Evolutionary conservation across 2,888 invertebrate genomes (phyloP), one percentile per base, ranked within the genome.

Genomic region (Eumacrocentrus americanus): DNA sequence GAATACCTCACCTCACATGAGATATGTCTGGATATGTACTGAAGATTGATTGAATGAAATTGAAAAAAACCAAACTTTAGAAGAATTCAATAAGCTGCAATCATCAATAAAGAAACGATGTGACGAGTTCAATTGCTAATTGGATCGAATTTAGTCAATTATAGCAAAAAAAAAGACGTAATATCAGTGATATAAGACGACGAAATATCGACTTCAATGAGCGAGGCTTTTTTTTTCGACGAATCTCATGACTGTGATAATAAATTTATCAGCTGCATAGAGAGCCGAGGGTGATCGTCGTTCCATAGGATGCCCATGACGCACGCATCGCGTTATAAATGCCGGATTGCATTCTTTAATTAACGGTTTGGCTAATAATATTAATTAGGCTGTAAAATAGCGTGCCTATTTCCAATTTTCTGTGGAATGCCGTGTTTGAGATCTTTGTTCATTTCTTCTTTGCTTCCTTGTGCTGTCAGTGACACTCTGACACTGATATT

Each of bases 311-410:
- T 72, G 69, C 67, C 58, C 55, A 54, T 34, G 70, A 64, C 66
- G 61, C 60, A 63, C 57, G 68, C 68, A 69, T 75, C 72, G 29
- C 9, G 68, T 75, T 75, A 73, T 72, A 74, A 74, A 72, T 68
- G 69, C 67, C 66, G 74, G 74, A 78, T 76, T 76, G 73, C 73
- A 75, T 74, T 72, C 72, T 66, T 70, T 78, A 80, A 79, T 79
- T 79, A 77, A 75, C 73, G 72, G 73, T 72, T 73, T 72, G 58
- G 70, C 67, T 75, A 79, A 77, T 76, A 70, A 70, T 69, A 77
- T 74, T 77, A 78, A 79, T 79, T 80, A 77, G 78, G 73, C 75
- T 79, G 75, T 76, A 76, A 79, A 79, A 74, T 72, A 68, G 72
- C 72, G 66, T 74, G 70, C 67, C 67, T 69, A 70, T 62, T 4